Evolutionary conservation across 1,140 invertebrate genomes (phyloP), one percentile per base, ranked within the genome.

Genomic region (Stenopsyche tienmushanensis): DNA sequence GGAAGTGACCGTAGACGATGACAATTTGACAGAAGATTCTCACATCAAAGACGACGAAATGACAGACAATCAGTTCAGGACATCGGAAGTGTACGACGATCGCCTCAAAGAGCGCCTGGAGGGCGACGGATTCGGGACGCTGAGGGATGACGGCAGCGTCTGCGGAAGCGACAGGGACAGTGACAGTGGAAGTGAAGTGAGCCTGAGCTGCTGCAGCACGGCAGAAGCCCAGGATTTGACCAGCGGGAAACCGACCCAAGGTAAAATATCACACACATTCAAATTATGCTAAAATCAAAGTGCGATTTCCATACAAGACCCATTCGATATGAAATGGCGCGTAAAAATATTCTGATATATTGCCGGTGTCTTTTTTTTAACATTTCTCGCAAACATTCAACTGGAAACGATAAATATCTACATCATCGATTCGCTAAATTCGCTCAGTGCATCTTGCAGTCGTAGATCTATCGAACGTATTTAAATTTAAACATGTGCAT

Each of bases 111-210:
- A 49, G 1, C 42, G 60, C 21, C 17, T 21, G 42, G 34, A 26
- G 20, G 52, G 45, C 45, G 52, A 41, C 9, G 49, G 58, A 50
- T 55, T 26, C 54, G 3, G 49, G 25, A n/a, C 24, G 17, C 58
- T 62, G 13, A 64, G 62, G 57, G 66, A 68, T 17, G 66, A 68
- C 26, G 67, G 39, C 1, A 69, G 67, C 41, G 62, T 64, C 41
- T 68, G 66, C 52, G 66, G 66, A 2, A 68, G 66, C 62, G 67
- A 69, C 20, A 52, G 66, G 24, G 62, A 68, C 44, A 65, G 63
- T 62, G 67, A 69, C 18, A 62, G 24, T 53, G 67, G 67, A 18
- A 69, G 67, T 44, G 67, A 69, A 26, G 67, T 69, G 25, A 69
- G 67, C 23, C 45, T 69, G 50, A 69, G 67, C 20, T 69, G 67